Evolutionary conservation across 37 sponge, comb jelly and placozoan genomes (phyloP).

Genomic region (Trichoplax adhaerens): DNA sequence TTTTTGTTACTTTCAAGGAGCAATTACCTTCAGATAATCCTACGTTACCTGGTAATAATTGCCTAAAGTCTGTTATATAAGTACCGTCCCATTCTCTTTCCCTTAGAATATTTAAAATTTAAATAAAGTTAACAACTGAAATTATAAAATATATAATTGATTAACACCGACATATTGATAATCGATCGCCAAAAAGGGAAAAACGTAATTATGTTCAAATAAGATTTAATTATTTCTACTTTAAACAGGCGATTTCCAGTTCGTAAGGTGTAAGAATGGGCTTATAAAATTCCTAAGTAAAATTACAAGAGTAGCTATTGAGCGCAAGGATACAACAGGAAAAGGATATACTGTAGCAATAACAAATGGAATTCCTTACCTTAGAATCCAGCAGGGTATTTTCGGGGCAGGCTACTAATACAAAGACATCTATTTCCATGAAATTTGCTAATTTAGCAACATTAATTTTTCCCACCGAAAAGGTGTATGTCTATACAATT

Average conservation of each 20-base stretch:
- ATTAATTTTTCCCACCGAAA: slow-evolving; percentile 90
- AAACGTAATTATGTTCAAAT: not conserved
- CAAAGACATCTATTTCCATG: slow-evolving; percentile 83
- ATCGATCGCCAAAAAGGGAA: not conserved
- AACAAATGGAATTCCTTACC: slow-evolving; percentile 6
- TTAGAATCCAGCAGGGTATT: slow-evolving; percentile 68
- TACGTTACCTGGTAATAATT: slow-evolving; percentile 43
- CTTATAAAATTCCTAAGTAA: slow-evolving; percentile 59
- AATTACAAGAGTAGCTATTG: not conserved
- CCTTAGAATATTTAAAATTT: slow-evolving; percentile 12
- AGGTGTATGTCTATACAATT: slow-evolving; percentile 51
- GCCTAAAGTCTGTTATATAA: slow-evolving; percentile 35
- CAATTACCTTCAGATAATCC: not conserved
- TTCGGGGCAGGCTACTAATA: slow-evolving; percentile 88
- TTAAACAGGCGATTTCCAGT: slow-evolving; percentile 66
- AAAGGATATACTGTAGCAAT: too few species aligned
- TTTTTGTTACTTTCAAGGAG: too few species aligned
- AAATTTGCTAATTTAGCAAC: slow-evolving; percentile 92
- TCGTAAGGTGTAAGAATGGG: slow-evolving; percentile 94
- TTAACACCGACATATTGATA: not conserved
- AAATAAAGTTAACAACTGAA: not conserved
- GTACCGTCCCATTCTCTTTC: slow-evolving; percentile 47
- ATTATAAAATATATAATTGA: not conserved
- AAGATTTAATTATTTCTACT: slow-evolving; percentile 12
- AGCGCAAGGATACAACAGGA: too few species aligned